Evolutionary conservation across 2,888 invertebrate species (phyloP).

Genomic region (Caenorhabditis sp.): DNA sequence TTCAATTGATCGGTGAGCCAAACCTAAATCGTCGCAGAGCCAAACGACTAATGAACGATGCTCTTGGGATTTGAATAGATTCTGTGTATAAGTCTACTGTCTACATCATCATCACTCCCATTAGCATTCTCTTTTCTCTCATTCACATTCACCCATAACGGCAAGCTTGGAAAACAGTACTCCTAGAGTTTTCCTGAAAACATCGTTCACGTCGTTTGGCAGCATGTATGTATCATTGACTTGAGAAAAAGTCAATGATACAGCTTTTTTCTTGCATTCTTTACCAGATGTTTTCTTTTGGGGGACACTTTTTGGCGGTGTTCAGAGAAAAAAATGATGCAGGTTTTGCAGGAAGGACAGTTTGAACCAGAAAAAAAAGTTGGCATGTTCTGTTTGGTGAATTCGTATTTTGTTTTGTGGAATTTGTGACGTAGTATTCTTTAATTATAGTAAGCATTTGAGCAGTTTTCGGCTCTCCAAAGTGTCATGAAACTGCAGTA

Average conservation of each 20-base stretch:
- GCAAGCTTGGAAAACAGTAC: constrained; percentile 11
- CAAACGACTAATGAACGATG: constrained; percentile 26
- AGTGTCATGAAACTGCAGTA: no score
- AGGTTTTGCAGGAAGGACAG: constrained; percentile 26
- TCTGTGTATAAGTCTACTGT: no score
- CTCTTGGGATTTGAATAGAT: constrained; percentile 15
- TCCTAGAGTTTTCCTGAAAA: neutral
- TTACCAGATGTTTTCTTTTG: constrained; percentile 5
- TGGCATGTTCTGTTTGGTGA: no score
- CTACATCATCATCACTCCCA: no score
- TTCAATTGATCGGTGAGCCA: constrained; percentile 39
- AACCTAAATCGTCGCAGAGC: neutral
- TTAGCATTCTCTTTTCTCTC: no score
- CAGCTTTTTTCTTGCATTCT: constrained; percentile 27
- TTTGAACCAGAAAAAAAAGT: constrained; percentile 6
- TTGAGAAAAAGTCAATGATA: constrained; percentile 1
- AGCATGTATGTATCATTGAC: no score
- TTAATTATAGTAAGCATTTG: no score
- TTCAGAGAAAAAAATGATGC: neutral
- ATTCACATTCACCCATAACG: no score
- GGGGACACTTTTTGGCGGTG: constrained; percentile 2
- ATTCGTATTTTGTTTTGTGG: no score
- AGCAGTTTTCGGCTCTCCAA: no score
- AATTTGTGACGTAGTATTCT: no score
- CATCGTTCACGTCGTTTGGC: constrained; percentile 32